Base-by-base conservation (phyloP, 2,888 invertebrate genomes). In the Brachynemurus nebulosus region DNA sequence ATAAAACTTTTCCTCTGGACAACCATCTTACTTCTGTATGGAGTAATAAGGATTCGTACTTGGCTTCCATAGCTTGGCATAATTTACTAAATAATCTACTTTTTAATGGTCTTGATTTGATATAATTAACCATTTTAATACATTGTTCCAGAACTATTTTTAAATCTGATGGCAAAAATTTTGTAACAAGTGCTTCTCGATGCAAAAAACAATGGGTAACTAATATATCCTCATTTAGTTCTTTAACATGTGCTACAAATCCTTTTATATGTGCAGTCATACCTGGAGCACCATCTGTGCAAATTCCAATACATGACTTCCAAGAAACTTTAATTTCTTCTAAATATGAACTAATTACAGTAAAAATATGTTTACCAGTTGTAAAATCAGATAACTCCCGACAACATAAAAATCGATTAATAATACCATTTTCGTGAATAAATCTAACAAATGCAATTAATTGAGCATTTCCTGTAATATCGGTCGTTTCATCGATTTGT, bases 81-180 rank as follows among this genome's bases (percentile, higher is more conserved):
- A 50, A 46, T 16, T 48, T 40, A 44, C 40, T 47, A 51, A 52
- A 53, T 44, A 52, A 45, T 40, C 52, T 49, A 44, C 45, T 51
- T 47, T 52, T 50, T 47, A 53, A 49, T 44, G 50, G 45, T 44
- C 48, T 46, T 44, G 45, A 49, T 48, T 54, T 52, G 43, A 52
- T 54, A 41, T 48, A 53, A 50, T 54, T 54, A 47, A 54, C 47
- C 44, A 52, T 51, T 45, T 50, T 50, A 48, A 52, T 49, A 48
- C 34, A 47, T 48, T 54, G 47, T 44, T 48, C 43, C 45, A 53
- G 44, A 43, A 52, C 51, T 47, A 42, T 49, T 47, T 51, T 52
- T 42, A 51, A 51, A 48, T 51, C 50, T 49, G 46, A 41, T 48
- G 48, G 45, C 47, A 50, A 45, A 46, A 49, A 49, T 52, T 49